These are phyloP conservation scores for Mercenaria mercenaria DNA, from an alignment of 1,140 invertebrate genomes.

Conservation along the genomic window DNA sequence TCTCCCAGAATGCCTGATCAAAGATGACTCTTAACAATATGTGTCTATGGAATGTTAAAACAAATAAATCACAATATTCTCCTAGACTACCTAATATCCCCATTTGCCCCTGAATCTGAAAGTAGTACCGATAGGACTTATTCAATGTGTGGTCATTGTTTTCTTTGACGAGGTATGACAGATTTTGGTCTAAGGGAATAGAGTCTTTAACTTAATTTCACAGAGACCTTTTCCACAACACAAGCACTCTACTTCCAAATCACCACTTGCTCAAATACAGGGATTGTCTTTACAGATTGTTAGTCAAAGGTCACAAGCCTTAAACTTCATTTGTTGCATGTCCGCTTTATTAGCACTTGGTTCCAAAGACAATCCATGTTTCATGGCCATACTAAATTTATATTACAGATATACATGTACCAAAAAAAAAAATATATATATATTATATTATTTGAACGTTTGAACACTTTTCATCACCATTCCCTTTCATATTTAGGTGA, in stretches of 20 bases:
- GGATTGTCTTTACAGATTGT: background rate
- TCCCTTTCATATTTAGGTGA: too few relatives aligned
- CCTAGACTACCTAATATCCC: background rate
- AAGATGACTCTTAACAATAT: background rate
- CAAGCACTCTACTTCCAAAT: slow-evolving; percentile 12
- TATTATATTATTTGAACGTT: too few relatives aligned
- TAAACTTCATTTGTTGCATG: background rate
- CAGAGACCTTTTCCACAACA: slow-evolving; percentile 56
- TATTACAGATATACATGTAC: too few relatives aligned
- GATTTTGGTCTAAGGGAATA: slow-evolving; percentile 11
- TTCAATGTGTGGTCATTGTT: background rate
- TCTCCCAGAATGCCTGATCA: slow-evolving; percentile 19
- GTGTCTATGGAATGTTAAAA: slow-evolving; percentile 46
- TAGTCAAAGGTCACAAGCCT: background rate
- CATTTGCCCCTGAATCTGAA: slow-evolving; percentile 53
- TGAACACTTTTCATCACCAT: too few relatives aligned
- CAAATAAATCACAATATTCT: slow-evolving; percentile 54
- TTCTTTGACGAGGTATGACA: background rate
- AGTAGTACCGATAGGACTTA: slow-evolving; percentile 26
- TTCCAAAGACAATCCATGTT: slow-evolving; percentile 50
- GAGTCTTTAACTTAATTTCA: slow-evolving; percentile 54
- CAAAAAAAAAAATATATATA: too few relatives aligned
- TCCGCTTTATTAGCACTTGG: slow-evolving; percentile 34
- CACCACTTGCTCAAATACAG: slow-evolving; percentile 19
- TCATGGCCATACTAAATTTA: slow-evolving; percentile 45